A percentile compares a stretch with the other conserved stretches of the same genome.
phyloP scores from a whole-genome alignment of 2,797 vertebrate species.

The Rousettus madagascariensis region DNA sequence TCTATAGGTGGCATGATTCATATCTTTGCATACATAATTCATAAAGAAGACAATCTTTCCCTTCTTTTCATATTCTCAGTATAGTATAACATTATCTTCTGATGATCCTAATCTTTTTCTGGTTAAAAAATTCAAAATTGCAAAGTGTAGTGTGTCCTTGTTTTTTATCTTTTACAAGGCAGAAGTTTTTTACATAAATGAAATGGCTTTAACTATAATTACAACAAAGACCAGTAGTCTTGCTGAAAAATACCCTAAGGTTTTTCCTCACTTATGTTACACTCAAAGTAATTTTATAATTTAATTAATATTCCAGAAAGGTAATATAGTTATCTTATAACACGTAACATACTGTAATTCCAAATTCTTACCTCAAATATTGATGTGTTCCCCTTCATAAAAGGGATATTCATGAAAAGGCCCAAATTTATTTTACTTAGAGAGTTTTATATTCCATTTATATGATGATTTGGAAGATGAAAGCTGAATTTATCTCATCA shows the following conservation, averaged over 20 bases:
- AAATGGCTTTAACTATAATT: neutral
- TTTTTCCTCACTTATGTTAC: neutral
- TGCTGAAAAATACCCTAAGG: neutral
- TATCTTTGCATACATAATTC: neutral
- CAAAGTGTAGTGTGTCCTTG: neutral
- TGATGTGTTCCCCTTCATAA: neutral
- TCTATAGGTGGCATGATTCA: neutral
- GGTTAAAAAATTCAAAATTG: neutral
- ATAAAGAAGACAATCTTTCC: neutral
- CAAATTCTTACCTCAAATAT: neutral
- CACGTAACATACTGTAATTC: neutral
- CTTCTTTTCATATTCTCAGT: neutral
- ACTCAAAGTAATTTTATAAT: slow-evolving; percentile 21
- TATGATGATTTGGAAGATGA: neutral
- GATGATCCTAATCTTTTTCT: neutral
- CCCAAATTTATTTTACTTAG: neutral
- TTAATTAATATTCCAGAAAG: neutral
- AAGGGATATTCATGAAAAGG: neutral
- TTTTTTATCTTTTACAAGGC: slow-evolving; percentile 36
- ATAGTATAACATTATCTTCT: neutral
- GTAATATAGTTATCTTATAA: neutral
- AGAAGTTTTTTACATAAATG: slow-evolving; percentile 23
- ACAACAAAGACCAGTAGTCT: slow-evolving; percentile 6
- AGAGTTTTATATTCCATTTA: neutral
- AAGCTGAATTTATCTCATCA: neutral